Evolutionary conservation across 1,140 invertebrate genomes (phyloP).

Genomic region (roundworm (Caenorhabditis elegans)): WBcel235 BX284606.5:3357001-3357500

Average conservation of each 20-base stretch:
- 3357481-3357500: no score
- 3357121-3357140: background rate
- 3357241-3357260: background rate
- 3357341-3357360: no score
- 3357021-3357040: slow-evolving; percentile 31
- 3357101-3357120: background rate
- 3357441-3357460: no score
- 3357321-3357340: no score
- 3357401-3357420: no score
- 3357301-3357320: no score
- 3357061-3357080: background rate
- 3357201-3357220: background rate
- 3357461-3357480: no score
- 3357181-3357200: background rate
- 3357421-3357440: no score
- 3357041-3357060: slow-evolving; percentile 29
- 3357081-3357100: background rate
- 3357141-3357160: background rate
- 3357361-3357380: no score
- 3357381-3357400: no score
- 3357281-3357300: no score
- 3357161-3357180: slow-evolving; percentile 3
- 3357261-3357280: background rate
- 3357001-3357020: slow-evolving; percentile 29
- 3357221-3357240: background rate